A percentile compares a stretch with the other conserved stretches of the same genome.
Evolutionary conservation across 2,113 vertebrate genomes (phyloP).

Genomic region (Pomatostomus ruficeps): DNA sequence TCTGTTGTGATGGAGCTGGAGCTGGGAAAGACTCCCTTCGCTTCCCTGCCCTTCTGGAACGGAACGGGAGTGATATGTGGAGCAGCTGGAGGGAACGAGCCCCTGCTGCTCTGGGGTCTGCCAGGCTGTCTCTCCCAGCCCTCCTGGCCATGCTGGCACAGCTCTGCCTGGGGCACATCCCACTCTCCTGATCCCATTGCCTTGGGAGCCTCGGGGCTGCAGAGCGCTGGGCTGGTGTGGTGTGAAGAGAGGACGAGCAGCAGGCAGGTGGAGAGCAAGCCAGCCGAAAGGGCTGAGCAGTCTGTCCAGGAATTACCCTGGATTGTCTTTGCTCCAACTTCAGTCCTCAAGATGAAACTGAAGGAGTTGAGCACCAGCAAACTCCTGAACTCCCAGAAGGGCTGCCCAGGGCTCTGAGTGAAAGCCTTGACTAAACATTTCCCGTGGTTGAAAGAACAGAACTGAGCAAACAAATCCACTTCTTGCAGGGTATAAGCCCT

Average conservation of each 20-base stretch:
- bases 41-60: neutral
- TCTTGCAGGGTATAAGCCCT: neutral
- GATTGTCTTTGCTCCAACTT: neutral
- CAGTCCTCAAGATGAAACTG: neutral
- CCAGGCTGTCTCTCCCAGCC: neutral
- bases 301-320: neutral
- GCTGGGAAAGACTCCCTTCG: neutral
- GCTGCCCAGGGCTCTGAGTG: neutral
- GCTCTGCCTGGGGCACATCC: neutral
- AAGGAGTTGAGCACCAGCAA: neutral
- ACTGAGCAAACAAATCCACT: neutral
- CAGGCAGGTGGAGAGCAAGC: neutral
- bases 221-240: neutral
- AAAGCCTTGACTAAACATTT: neutral
- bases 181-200: rapidly evolving
- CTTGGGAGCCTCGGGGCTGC: neutral
- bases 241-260: neutral
- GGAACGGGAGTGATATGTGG: neutral
- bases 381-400: neutral
- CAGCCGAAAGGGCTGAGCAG: neutral
- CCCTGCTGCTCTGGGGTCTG: neutral
- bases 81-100: neutral
- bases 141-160: neutral
- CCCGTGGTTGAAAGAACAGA: neutral
- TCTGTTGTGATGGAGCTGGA: neutral